These are phyloP conservation scores for Labeo calbasu DNA, from an alignment of 2,797 vertebrate genomes.

Conservation along the genomic window DNA sequence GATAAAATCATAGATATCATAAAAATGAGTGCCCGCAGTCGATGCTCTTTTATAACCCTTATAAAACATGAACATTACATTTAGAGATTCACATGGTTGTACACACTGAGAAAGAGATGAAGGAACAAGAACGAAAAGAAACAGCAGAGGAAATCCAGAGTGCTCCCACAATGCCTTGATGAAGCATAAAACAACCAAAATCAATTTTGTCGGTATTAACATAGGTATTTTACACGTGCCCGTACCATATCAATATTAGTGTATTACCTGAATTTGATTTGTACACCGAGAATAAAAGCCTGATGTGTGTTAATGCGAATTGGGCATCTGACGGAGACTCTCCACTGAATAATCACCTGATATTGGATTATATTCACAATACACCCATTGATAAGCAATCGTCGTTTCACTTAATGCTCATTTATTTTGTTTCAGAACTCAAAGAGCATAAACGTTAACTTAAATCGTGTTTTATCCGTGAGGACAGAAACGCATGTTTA, in stretches of 20 bases:
- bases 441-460: constrained; percentile 11
- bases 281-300: constrained; percentile 33
- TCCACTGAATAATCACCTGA: constrained; percentile 59
- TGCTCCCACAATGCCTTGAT: constrained; percentile 85
- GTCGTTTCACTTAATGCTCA: constrained; percentile 25
- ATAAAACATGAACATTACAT: constrained; percentile 83
- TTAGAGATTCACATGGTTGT: constrained; percentile 82
- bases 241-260: constrained; percentile 76
- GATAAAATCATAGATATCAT: constrained; percentile 64
- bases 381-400: constrained; percentile 66
- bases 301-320: constrained; percentile 36
- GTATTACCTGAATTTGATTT: constrained; percentile 47
- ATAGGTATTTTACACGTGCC: constrained; percentile 89
- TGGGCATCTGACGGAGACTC: constrained; percentile 45
- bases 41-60: constrained; percentile 80
- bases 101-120: constrained; percentile 81
- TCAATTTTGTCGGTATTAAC: constrained; percentile 91
- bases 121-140: constrained; percentile 77
- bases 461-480: constrained; percentile 77
- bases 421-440: constrained; percentile 33
- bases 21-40: constrained; percentile 72
- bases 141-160: constrained; percentile 61
- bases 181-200: constrained; percentile 93
- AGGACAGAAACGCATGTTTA: constrained; percentile 82
- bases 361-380: constrained; percentile 63